These are phyloP conservation scores for Porites cylindrica DNA, from an alignment of 92 coral and sea anemone species.

Conservation along the genomic window DNA sequence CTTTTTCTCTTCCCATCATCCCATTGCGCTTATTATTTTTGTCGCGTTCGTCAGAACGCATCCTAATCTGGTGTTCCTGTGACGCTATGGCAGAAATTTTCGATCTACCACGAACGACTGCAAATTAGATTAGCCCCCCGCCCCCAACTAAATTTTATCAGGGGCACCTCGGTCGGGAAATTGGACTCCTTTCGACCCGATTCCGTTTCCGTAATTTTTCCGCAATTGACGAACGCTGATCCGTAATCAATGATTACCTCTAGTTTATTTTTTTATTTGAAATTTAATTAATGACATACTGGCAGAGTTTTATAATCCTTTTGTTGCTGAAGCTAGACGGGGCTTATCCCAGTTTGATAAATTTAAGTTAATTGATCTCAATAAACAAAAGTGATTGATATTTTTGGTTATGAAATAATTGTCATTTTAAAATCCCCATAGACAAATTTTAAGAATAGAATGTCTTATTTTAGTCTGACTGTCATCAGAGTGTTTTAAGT, in stretches of 20 bases:
- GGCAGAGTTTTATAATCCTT: slow-evolving; percentile 3
- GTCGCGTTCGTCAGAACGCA: not conserved
- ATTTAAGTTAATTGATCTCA: not conserved
- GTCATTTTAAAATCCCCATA: not conserved
- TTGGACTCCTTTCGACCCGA: not conserved
- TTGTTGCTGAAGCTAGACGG: slow-evolving; percentile 13
- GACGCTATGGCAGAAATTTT: not conserved
- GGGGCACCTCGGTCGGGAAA: slow-evolving; percentile 10
- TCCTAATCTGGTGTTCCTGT: too few species aligned
- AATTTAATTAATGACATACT: too few species aligned
- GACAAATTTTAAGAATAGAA: not conserved
- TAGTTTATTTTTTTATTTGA: not conserved
- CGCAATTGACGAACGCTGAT: too few species aligned
- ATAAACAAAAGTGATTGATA: not conserved
- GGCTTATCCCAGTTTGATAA: not conserved
- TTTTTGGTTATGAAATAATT: not conserved
- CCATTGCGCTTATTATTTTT: not conserved
- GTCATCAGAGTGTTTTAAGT: too few species aligned
- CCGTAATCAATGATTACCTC: too few species aligned
- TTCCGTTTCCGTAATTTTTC: too few species aligned
- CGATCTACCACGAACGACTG: slow-evolving; percentile 15
- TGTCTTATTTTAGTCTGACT: too few species aligned
- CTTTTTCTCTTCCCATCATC: slow-evolving; percentile 15
- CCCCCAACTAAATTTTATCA: not conserved
- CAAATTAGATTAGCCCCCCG: not conserved